Evolutionary conservation across 2,113 vertebrate species (phyloP), one percentile per base, ranked within the genome.

Genomic region (Elachura formosa): DNA sequence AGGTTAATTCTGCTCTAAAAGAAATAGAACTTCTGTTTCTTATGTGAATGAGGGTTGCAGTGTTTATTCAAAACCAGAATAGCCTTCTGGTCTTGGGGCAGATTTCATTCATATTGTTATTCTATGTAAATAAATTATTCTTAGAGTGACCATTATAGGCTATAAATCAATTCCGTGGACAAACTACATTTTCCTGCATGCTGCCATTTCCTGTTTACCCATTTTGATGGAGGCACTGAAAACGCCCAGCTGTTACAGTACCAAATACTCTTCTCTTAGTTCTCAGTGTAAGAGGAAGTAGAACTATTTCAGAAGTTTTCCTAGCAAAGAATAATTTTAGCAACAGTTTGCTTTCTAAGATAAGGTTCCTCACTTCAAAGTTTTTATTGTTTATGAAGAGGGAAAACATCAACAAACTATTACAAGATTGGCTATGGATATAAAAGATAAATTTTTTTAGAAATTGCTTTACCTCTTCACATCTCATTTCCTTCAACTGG

Each of bases 311-410:
- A 88, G 40, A 76, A 84, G 59, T 89, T 74, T 71, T 90, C 72
- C 29, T 46, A 93, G 84, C 52, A 87, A 82, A 85, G 56, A 82
- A 55, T 34, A 86, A 90, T 75, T 93, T 78, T 62, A 91, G 56
- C 51, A 76, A 83, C 51, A 85, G 38, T 77, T 97, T 90, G 63
- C 87, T 82, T 67, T 95, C 84, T 81, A 77, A 64, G 69, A 85
- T 88, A 96, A 94, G 66, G 64, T 49, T 45, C 85, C 24, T 72
- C 56, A 71, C 55, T 87, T 94, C 72, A 75, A 93, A 94, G 66
- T 45, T 55, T 54, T 78, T 71, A 83, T 55, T 87, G 84, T 90
- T 93, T 87, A 61, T 43, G 28, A 92, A 94, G 68, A 87, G 21
- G 8, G 31, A 24, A 94, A 94, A 91, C 55, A 77, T 90, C 85